These are phyloP conservation scores for Eretmochelys imbricata DNA, from an alignment of 2,113 vertebrate genomes.

Conservation along the genomic window DNA sequence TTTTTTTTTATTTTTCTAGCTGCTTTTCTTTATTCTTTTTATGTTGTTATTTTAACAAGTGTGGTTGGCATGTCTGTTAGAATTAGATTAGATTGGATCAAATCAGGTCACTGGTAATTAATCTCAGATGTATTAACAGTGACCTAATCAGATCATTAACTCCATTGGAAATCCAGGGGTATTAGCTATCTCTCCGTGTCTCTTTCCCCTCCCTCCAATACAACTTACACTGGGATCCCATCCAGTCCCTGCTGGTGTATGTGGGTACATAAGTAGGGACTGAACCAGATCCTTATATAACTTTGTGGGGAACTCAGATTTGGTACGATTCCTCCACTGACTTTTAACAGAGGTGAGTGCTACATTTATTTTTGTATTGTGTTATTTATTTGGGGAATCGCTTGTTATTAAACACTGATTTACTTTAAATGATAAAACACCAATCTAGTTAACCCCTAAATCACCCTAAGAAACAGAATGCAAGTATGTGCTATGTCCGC, in stretches of 20 bases:
- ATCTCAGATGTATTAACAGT: slow-evolving; percentile 13
- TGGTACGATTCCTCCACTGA: background rate
- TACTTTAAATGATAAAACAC: background rate
- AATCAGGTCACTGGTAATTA: background rate
- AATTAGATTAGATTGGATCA: background rate
- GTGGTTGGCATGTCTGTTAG: background rate
- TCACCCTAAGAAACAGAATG: background rate
- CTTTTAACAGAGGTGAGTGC: background rate
- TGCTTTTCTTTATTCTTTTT: background rate
- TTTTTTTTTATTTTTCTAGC: background rate
- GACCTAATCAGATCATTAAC: background rate
- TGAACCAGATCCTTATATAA: background rate
- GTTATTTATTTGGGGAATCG: background rate
- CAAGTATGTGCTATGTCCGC: background rate
- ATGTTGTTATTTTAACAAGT: background rate
- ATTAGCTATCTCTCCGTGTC: background rate
- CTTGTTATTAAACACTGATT: background rate
- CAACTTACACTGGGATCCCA: slow-evolving; percentile 4
- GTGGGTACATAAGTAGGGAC: background rate
- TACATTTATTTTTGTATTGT: background rate
- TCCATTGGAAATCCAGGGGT: background rate
- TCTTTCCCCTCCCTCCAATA: background rate
- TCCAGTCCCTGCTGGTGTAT: background rate
- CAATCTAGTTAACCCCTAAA: background rate
- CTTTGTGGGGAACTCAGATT: background rate